A percentile compares a stretch with the other conserved stretches of the same genome.
Evolutionary conservation across 1,140 invertebrate genomes (phyloP).

Genomic region (Eurosta solidaginis): DNA sequence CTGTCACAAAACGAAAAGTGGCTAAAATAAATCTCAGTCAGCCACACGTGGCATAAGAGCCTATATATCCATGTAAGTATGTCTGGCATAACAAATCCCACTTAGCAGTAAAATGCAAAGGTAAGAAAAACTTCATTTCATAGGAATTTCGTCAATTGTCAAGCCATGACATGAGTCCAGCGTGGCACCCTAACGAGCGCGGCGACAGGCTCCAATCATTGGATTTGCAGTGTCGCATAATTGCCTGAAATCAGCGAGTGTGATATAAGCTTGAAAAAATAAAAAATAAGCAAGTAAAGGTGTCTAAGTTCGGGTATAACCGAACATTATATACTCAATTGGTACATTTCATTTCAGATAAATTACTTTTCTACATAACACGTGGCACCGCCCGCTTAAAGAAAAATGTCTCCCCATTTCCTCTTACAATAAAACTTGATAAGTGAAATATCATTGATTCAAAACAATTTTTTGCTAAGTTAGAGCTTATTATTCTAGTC

Average conservation of each 20-base stretch:
- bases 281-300: too few relatives aligned
- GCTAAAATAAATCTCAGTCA: background rate
- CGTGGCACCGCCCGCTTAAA: too few relatives aligned
- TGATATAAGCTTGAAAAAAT: background rate
- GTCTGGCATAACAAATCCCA: background rate
- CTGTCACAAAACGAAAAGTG: background rate
- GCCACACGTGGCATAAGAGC: background rate
- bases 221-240: conserved; percentile 12
- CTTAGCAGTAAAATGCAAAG: background rate
- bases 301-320: too few relatives aligned
- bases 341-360: too few relatives aligned
- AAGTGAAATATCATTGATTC: too few relatives aligned
- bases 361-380: too few relatives aligned
- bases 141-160: conserved; percentile 25
- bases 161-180: background rate
- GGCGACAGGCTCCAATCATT: conserved; percentile 21
- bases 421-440: too few relatives aligned
- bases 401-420: too few relatives aligned
- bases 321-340: too few relatives aligned
- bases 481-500: too few relatives aligned
- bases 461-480: too few relatives aligned
- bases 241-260: conserved; percentile 1
- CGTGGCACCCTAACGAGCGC: conserved; percentile 17
- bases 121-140: background rate
- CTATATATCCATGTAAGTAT: background rate